Conservation (phyloP, 2,113 vertebrate genomes). For the Oreochromis tanganicae region DNA sequence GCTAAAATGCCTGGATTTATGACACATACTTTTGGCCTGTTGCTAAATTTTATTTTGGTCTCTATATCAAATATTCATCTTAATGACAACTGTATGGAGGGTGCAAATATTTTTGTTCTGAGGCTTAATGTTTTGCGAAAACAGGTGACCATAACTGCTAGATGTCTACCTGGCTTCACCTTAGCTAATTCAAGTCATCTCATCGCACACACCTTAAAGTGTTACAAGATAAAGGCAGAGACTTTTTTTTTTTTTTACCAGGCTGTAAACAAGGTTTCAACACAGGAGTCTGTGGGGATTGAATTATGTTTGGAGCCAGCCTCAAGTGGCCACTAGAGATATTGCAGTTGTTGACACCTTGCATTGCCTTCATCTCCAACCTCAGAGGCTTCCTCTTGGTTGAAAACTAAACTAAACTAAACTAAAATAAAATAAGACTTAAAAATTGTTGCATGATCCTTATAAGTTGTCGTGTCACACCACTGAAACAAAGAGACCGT, state of each 20-base stretch:
- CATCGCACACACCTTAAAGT: not conserved
- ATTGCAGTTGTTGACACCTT: not conserved
- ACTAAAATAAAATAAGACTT: not conserved
- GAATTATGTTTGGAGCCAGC: not conserved
- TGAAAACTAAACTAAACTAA: fast-evolving
- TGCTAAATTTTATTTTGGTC: not conserved
- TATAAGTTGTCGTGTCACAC: not conserved
- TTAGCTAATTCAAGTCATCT: not conserved
- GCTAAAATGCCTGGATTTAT: not conserved
- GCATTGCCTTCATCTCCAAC: not conserved
- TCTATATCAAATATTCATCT: not conserved
- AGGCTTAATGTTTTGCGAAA: not conserved
- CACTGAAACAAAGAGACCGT: not conserved
- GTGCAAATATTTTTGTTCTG: not conserved
- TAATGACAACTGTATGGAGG: not conserved
- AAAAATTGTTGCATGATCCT: not conserved
- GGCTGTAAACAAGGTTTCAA: not conserved
- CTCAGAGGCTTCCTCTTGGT: not conserved
- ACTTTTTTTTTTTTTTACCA: no score
- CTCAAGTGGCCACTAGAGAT: not conserved
- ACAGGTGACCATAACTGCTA: not conserved
- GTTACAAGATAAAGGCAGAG: not conserved
- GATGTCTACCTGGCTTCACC: not conserved
- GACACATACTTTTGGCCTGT: not conserved
- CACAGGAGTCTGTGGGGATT: not conserved